Base-by-base conservation (phyloP, 37 sponge, comb jelly and placozoan genomes). In the Ianthella basta region DNA sequence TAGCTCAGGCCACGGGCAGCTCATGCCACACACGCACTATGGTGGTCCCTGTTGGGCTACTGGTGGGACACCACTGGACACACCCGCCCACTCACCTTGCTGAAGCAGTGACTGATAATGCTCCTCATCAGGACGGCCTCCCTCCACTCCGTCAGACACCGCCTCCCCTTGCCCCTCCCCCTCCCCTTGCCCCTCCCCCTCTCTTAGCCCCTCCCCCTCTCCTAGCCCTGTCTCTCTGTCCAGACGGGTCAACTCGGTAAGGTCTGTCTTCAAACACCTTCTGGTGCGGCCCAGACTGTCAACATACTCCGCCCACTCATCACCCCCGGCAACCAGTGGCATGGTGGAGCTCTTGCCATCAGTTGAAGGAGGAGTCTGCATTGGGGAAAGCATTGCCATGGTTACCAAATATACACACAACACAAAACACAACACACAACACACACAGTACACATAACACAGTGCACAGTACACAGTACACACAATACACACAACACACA, bases 271-370 rank as follows among this genome's bases (percentile, higher is more conserved):
- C 50, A 90, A 69, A 66, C 96, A 96, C 10, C 56, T 57, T 35
- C 96, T 69, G 25, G 79, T 84, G 4, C 96, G 82, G 1, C 96
- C 96, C 19, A 96, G 60, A 8, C 85, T 67, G 55, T 96, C 96
- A 53, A 65, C 79, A 80, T 91, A 96, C 68, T 96, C 96, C 65
- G 93, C 96, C 96, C 96, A 85, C 33, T 80, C 39, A 18, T 81
- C 59, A 57, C 30, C 34, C n/a, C 21, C 16, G 54, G 34, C 25
- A 21, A 38, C 69, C 21, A 4, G 41, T 38, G 34, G 44, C 1
- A 8, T 8, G 8, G 50, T 44, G 50, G 50, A 44, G 50, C 50
- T 44, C 50, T 8, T 44, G 8, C 8, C 50, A 44, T 44, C 50
- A 44, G 50, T 44, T 8, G 50, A 44, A 44, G 50, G 50, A 8